Evolutionary conservation across 2,797 vertebrate genomes (phyloP).

Genomic region (Alfaro cultratus): DNA sequence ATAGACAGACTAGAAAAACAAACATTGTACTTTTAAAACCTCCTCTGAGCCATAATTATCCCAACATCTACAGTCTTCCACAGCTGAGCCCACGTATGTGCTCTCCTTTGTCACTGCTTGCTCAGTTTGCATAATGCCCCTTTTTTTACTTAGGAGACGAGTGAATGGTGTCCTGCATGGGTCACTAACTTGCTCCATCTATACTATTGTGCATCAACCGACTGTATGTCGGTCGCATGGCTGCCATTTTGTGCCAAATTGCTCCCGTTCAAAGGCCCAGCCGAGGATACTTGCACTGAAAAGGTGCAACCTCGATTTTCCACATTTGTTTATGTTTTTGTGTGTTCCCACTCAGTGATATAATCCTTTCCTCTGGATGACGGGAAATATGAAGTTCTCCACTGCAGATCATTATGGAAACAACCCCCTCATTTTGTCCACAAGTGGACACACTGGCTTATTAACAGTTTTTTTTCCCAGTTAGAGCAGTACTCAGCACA

Average conservation of each 20-base stretch:
- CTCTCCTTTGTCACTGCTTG: conserved; percentile 40
- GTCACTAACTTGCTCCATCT: conserved; percentile 64
- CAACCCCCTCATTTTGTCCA: not conserved
- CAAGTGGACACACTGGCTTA: not conserved
- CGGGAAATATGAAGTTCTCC: conserved; percentile 2
- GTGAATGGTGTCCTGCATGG: conserved; percentile 62
- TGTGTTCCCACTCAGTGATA: conserved; percentile 36
- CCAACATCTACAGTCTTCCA: conserved; percentile 32
- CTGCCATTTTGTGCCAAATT: conserved; percentile 76
- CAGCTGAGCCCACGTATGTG: conserved; percentile 23
- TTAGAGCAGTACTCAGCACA: not conserved
- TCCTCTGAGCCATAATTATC: conserved; percentile 24
- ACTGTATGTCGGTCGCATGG: conserved; percentile 58
- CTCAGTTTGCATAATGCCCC: conserved; percentile 53
- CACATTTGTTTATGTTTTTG: conserved; percentile 58
- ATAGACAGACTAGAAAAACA: not conserved
- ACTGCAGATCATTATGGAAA: not conserved
- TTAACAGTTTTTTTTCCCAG: not conserved
- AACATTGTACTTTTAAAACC: not conserved
- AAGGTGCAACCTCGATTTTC: conserved; percentile 66
- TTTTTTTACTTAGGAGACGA: conserved; percentile 49
- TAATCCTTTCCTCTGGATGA: conserved; percentile 14
- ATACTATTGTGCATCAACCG: conserved; percentile 59
- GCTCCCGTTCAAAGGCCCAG: conserved; percentile 59
- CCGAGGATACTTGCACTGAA: conserved; percentile 33